These are phyloP conservation scores for Agrilus mali DNA, from an alignment of 2,888 invertebrate genomes.

Conservation along the genomic window DNA sequence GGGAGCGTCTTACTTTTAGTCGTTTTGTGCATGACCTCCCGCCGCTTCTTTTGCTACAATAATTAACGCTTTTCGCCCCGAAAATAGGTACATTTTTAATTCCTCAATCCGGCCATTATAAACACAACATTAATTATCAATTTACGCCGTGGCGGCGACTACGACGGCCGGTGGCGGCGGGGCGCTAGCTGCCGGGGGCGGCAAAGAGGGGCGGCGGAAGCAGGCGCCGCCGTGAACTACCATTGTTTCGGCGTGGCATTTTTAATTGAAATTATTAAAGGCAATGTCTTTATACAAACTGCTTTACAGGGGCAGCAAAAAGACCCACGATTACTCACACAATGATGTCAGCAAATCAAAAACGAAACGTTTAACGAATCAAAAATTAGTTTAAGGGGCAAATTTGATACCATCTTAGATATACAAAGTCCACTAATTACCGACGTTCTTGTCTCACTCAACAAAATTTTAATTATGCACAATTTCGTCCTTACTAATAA, in stretches of 20 bases:
- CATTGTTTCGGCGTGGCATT: constrained; percentile 34
- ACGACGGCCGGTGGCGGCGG: constrained; percentile 15
- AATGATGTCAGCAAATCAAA: no score
- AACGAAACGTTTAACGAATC: no score
- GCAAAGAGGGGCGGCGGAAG: constrained; percentile 6
- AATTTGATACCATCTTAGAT: no score
- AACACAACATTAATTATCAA: constrained; percentile 39
- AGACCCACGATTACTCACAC: no score
- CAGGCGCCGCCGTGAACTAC: constrained; percentile 16
- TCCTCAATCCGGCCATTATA: constrained; percentile 34
- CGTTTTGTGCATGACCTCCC: constrained; percentile 21
- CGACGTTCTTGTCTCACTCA: no score
- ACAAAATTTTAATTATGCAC: no score
- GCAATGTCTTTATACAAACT: constrained; percentile 31
- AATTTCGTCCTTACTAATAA: no score
- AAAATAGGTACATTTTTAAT: constrained; percentile 35
- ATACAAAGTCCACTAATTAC: no score
- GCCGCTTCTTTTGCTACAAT: constrained; percentile 22
- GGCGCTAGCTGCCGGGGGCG: constrained; percentile 1
- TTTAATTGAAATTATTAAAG: constrained; percentile 38
- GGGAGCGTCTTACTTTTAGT: constrained; percentile 25
- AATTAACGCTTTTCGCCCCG: constrained; percentile 25
- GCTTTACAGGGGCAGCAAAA: no score
- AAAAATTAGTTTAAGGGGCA: no score
- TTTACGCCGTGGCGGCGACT: constrained; percentile 25